These are phyloP conservation scores for Andrena praecox DNA, from an alignment of 2,888 invertebrate species.

Conservation along the genomic window DNA sequence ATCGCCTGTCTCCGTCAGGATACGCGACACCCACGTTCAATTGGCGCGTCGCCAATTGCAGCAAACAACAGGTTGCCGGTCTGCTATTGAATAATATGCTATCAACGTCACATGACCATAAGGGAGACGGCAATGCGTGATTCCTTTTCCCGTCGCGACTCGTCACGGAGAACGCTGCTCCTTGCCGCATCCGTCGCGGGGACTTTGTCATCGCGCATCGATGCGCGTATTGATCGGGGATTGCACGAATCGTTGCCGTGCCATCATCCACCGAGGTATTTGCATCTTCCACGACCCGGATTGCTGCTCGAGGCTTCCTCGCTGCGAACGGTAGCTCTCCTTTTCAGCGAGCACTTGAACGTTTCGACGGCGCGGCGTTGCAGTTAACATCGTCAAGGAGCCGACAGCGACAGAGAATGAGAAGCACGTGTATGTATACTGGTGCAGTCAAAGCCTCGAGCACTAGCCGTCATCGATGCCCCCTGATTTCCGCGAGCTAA, in stretches of 20 bases:
- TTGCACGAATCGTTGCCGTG: not conserved
- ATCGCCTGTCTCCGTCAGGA: slow-evolving; percentile 70
- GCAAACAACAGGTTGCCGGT: slow-evolving; percentile 75
- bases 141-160: slow-evolving; percentile 69
- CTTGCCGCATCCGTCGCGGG: not conserved
- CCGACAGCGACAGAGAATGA: no score
- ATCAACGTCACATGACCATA: slow-evolving; percentile 71
- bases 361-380: no score
- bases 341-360: no score
- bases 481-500: not conserved
- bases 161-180: not conserved
- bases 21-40: slow-evolving; percentile 76
- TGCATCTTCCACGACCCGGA: no score
- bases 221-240: not conserved
- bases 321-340: no score
- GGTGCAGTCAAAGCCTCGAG: not conserved
- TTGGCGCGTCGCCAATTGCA: slow-evolving; percentile 74
- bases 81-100: slow-evolving; percentile 75
- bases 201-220: not conserved
- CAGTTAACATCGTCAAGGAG: no score
- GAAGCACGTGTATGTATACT: not conserved
- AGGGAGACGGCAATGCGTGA: slow-evolving; percentile 72
- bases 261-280: no score
- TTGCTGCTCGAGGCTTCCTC: no score
- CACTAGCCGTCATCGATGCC: not conserved